phyloP scores from a whole-genome alignment of 1,140 invertebrate genomes.

The Lordiphosa mommai region DNA sequence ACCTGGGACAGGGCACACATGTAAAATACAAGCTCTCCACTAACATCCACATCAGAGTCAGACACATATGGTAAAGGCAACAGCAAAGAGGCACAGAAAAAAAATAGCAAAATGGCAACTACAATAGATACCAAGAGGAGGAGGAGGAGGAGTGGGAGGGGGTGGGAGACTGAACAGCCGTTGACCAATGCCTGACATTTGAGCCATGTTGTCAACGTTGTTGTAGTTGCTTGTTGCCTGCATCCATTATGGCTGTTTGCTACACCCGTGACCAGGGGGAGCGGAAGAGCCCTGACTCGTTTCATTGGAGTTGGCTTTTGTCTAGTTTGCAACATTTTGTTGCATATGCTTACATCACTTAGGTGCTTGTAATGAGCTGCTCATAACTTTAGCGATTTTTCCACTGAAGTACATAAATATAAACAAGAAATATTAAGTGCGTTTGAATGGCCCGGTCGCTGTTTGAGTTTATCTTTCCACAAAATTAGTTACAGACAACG shows the following conservation, averaged over 20 bases:
- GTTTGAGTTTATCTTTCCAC: slow-evolving; percentile 50
- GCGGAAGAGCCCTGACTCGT: slow-evolving; percentile 20
- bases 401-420: slow-evolving; percentile 51
- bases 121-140: slow-evolving; percentile 25
- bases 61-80: slow-evolving; percentile 39
- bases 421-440: slow-evolving; percentile 34
- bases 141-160: neutral
- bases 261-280: slow-evolving; percentile 22
- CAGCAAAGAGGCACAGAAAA: slow-evolving; percentile 27
- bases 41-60: slow-evolving; percentile 52
- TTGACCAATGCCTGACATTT: slow-evolving; percentile 74
- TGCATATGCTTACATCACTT: slow-evolving; percentile 58
- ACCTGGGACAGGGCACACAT: slow-evolving; percentile 35
- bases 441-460: slow-evolving; percentile 17
- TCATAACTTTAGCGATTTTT: slow-evolving; percentile 36
- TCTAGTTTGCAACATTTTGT: slow-evolving; percentile 23
- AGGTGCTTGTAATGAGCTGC: slow-evolving; percentile 52
- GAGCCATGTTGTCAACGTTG: slow-evolving; percentile 72
- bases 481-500: slow-evolving; percentile 67
- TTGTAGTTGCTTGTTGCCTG: slow-evolving; percentile 39
- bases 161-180: slow-evolving; percentile 37
- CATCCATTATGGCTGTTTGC: slow-evolving; percentile 69
- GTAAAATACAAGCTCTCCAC: slow-evolving; percentile 50
- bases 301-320: slow-evolving; percentile 52
- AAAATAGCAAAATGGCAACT: slow-evolving; percentile 16